phyloP scores from a whole-genome alignment of 2,888 invertebrate genomes.

The Napeogenes inachia region DNA sequence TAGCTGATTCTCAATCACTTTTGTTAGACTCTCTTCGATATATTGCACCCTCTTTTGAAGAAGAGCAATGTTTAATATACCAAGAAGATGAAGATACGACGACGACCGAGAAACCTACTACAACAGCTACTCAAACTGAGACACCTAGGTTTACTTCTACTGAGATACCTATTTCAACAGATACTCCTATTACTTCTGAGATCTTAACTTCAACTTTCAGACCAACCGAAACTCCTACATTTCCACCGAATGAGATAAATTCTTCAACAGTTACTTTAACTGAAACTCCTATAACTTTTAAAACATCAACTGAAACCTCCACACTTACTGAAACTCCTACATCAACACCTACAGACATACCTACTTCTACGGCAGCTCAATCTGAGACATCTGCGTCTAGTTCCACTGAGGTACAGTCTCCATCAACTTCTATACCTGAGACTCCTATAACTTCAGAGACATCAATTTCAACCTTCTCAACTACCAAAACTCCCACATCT shows the following conservation, averaged over 20 bases:
- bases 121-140: constrained; percentile 22
- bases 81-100: constrained; percentile 23
- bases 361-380: not conserved
- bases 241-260: constrained; percentile 12
- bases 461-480: constrained; percentile 3
- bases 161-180: constrained; percentile 7
- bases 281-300: constrained; percentile 8
- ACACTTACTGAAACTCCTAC: constrained; percentile 1
- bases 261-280: constrained; percentile 9
- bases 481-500: not conserved
- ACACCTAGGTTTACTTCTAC: constrained; percentile 10
- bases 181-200: constrained; percentile 2
- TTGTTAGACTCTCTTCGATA: constrained; percentile 54
- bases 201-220: constrained; percentile 7
- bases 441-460: constrained; percentile 2
- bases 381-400: not conserved
- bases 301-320: constrained; percentile 3
- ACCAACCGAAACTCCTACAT: constrained; percentile 10
- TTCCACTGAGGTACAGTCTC: not conserved
- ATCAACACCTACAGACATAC: constrained; percentile 9
- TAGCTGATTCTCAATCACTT: constrained; percentile 35
- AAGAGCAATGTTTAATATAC: constrained; percentile 43
- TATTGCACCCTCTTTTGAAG: constrained; percentile 36
- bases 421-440: not conserved
- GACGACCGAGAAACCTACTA: not conserved